Conservation (phyloP, 2,113 vertebrate species). For the Menura novaehollandiae region DNA sequence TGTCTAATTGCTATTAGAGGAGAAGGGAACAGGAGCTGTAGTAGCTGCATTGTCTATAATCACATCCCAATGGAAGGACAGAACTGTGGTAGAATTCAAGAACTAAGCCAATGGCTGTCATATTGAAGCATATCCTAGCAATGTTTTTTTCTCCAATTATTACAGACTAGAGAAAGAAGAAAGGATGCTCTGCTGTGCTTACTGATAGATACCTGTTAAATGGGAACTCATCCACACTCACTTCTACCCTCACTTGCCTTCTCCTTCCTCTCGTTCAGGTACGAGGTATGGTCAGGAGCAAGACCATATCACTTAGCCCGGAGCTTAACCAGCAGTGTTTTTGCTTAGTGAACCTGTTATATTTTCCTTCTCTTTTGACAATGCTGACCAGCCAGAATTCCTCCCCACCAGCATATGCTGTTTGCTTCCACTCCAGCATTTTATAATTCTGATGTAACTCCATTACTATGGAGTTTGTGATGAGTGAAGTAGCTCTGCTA, state of each 20-base stretch:
- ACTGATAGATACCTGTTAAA: background rate
- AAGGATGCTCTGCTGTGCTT: background rate
- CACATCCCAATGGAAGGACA: background rate
- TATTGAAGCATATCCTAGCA: background rate
- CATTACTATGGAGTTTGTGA: background rate
- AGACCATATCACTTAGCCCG: background rate
- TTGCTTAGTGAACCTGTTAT: background rate
- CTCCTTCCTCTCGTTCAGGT: background rate
- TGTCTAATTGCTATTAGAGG: background rate
- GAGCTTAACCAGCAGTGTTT: background rate
- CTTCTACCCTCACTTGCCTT: background rate
- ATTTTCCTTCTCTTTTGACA: background rate
- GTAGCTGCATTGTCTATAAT: background rate
- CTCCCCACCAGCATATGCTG: background rate
- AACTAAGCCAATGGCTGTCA: background rate
- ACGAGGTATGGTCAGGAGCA: background rate
- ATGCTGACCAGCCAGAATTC: background rate
- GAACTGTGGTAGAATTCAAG: background rate
- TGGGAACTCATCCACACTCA: background rate
- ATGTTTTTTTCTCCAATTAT: background rate
- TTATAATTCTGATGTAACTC: background rate
- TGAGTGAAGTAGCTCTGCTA: background rate
- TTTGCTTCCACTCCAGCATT: background rate
- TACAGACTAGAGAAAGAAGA: background rate
- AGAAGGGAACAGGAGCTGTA: background rate